Base-by-base conservation (phyloP, 2,888 invertebrate genomes). In the Luperina testacea region DNA sequence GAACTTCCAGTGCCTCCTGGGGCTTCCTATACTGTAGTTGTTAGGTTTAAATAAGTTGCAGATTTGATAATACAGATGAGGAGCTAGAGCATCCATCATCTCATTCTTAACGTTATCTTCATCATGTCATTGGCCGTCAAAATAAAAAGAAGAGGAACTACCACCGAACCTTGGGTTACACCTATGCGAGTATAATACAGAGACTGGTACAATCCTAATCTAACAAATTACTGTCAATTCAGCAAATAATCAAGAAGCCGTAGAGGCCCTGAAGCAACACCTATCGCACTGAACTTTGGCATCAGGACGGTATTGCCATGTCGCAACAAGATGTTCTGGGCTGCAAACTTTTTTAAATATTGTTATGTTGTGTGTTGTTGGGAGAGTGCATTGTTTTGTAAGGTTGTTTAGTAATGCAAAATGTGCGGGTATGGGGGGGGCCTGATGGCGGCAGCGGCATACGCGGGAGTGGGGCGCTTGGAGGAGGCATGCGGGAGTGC, bases 401-500 rank as follows among this genome's bases (percentile, higher is more conserved):
- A 78, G 75, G 80, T 82, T 82, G 84, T 81, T 87, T 90, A 88
- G 86, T 78, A 83, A 88, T 90, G 91, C 90, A 89, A 91, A 91
- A 91, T 88, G 83, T 76, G 89, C 90, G 87, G 90, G 90, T 78
- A 80, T 82, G 79, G 73, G 83, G 78, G 76, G 85, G 82, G 74
- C 81, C 78, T 73, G 78, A 74, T 64, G 68, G 79, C 72, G 68
- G 82, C 64, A n/a, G 42, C 65, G 82, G 69, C 72, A 27, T 78
- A 76, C 79, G 78, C 79, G 78, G 82, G 83, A 83, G 88, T 80
- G 89, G 84, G 84, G 87, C 82, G 88, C 82, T 86, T 85, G 87
- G 84, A 81, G 91, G 90, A 88, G 90, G 94, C 89, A 91, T 90
- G 94, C 93, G 94, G 94, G 94, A 93, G 95, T 91, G 95, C 92